These are phyloP conservation scores for Drosophila sulfurigaster DNA, from an alignment of 1,140 invertebrate species.

Conservation along the genomic window DNA sequence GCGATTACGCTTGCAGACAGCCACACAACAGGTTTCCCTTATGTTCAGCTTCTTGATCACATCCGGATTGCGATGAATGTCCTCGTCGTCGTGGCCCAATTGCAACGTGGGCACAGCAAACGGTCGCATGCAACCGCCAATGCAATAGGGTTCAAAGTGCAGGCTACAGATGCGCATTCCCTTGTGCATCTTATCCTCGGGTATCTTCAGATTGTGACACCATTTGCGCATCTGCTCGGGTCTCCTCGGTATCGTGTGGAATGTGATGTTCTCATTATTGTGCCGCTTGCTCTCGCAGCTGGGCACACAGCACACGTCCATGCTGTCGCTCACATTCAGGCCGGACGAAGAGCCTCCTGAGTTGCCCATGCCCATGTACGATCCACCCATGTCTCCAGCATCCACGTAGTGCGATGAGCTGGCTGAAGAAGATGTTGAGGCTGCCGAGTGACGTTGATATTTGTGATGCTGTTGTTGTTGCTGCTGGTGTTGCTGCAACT, in stretches of 20 bases:
- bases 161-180: slow-evolving; percentile 78
- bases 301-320: slow-evolving; percentile 78
- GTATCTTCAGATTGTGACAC: slow-evolving; percentile 79
- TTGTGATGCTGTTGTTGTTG: slow-evolving; percentile 58
- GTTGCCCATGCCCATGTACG: slow-evolving; percentile 53
- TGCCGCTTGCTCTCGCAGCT: slow-evolving; percentile 77
- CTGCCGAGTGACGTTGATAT: slow-evolving; percentile 69
- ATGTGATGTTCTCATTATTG: slow-evolving; percentile 78
- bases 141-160: slow-evolving; percentile 80
- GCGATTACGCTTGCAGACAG: slow-evolving; percentile 73
- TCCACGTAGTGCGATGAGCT: slow-evolving; percentile 73
- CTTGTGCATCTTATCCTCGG: slow-evolving; percentile 77
- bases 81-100: slow-evolving; percentile 74
- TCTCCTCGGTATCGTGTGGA: slow-evolving; percentile 78
- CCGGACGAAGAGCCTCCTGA: slow-evolving; percentile 32
- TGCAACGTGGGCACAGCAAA: slow-evolving; percentile 78
- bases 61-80: slow-evolving; percentile 80
- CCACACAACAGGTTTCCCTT: slow-evolving; percentile 79
- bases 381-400: slow-evolving; percentile 49
- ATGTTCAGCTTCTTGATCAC: slow-evolving; percentile 82
- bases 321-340: slow-evolving; percentile 65
- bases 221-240: slow-evolving; percentile 79
- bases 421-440: slow-evolving; percentile 70
- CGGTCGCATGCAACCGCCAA: slow-evolving; percentile 82
- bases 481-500: slow-evolving; percentile 41